Evolutionary conservation across 1,140 invertebrate genomes (phyloP).

Genomic region (Amphibalanus amphitrite): DNA sequence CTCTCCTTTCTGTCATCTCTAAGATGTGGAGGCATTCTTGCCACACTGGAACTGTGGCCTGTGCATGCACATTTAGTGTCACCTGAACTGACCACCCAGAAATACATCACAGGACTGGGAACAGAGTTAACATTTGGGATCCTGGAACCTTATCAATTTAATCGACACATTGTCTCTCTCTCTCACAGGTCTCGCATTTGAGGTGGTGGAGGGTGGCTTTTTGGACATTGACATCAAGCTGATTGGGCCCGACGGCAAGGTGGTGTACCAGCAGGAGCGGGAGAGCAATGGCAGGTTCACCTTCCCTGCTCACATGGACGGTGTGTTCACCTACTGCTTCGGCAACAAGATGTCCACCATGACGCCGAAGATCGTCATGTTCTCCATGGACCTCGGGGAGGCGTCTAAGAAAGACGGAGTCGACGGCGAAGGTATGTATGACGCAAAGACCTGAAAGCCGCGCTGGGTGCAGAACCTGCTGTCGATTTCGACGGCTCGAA

Average conservation of each 20-base stretch:
- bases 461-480: no score
- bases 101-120: no score
- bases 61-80: no score
- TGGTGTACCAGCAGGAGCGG: slow-evolving; percentile 77
- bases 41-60: no score
- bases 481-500: no score
- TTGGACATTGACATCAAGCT: slow-evolving; percentile 96
- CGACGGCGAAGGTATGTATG: background rate
- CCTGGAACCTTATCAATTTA: no score
- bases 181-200: slow-evolving; percentile 73
- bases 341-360: slow-evolving; percentile 98
- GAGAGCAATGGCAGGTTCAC: slow-evolving; percentile 96
- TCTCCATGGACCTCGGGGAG: slow-evolving; percentile 86
- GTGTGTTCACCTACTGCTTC: slow-evolving; percentile 94
- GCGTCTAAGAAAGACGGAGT: slow-evolving; percentile 17
- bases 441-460: no score
- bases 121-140: no score
- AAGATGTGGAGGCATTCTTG: no score
- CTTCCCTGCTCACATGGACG: slow-evolving; percentile 82
- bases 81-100: no score
- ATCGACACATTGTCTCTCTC: no score
- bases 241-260: slow-evolving; percentile 66
- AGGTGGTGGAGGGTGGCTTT: slow-evolving; percentile 98
- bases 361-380: slow-evolving; percentile 98
- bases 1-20: no score